These are phyloP conservation scores for Sinella curviseta DNA, from an alignment of 1,140 invertebrate genomes.

Conservation along the genomic window DNA sequence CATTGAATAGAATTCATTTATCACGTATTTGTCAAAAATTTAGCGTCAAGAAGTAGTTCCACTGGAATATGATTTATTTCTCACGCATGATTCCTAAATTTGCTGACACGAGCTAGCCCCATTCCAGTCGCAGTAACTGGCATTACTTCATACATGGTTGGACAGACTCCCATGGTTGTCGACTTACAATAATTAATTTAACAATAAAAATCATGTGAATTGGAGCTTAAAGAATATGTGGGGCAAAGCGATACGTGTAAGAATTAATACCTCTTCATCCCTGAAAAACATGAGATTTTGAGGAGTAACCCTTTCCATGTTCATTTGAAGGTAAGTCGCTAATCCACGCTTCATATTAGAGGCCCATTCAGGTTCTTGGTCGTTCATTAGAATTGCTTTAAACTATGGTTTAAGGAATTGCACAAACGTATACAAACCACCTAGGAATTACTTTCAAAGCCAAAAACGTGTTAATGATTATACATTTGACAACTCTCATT, in stretches of 20 bases:
- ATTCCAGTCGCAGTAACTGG: slow-evolving; percentile 36
- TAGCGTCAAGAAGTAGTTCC: neutral
- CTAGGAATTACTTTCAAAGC: too few relatives aligned
- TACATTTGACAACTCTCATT: too few relatives aligned
- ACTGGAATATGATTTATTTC: neutral
- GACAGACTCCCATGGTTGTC: slow-evolving; percentile 47
- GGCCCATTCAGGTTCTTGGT: slow-evolving; percentile 48
- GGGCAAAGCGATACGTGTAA: too few relatives aligned
- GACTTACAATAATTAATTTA: slow-evolving; percentile 27
- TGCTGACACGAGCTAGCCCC: slow-evolving; percentile 26
- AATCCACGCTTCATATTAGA: slow-evolving; percentile 48
- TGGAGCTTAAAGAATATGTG: too few relatives aligned
- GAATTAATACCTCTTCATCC: slow-evolving; percentile 35
- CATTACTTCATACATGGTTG: slow-evolving; percentile 42
- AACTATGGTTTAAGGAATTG: slow-evolving; percentile 41
- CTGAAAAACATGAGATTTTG: slow-evolving; percentile 30
- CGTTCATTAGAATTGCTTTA: slow-evolving; percentile 46
- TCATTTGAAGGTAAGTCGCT: slow-evolving; percentile 46
- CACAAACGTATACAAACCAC: neutral
- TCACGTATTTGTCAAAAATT: neutral
- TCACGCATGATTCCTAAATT: slow-evolving; percentile 47
- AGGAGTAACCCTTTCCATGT: slow-evolving; percentile 24
- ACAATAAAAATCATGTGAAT: too few relatives aligned
- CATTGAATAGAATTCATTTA: neutral
- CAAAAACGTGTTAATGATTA: neutral